Conservation (phyloP, 2,797 vertebrate species). For the Chelon auratus region DNA sequence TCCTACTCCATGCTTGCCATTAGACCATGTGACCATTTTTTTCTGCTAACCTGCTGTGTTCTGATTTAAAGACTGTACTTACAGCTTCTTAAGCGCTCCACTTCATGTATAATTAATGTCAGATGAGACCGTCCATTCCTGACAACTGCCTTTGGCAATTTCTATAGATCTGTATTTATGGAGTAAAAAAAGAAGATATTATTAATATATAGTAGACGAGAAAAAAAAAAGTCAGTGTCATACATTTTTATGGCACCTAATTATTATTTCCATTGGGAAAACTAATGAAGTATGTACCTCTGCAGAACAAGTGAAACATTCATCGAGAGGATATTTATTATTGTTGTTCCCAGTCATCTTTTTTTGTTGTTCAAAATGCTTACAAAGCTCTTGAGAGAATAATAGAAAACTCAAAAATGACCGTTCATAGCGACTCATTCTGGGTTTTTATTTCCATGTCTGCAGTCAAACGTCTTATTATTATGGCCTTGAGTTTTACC, state of each 20-base stretch:
- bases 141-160: no score
- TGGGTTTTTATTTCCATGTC: conserved; percentile 30
- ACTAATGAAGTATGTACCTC: not conserved
- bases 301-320: not conserved
- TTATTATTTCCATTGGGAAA: no score
- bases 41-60: not conserved
- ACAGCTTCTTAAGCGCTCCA: not conserved
- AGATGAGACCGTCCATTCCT: no score
- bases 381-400: no score
- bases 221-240: not conserved
- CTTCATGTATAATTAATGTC: no score
- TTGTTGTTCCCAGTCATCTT: no score
- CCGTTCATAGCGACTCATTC: no score
- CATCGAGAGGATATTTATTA: not conserved
- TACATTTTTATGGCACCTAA: no score
- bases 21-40: not conserved
- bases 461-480: not conserved
- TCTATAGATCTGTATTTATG: no score
- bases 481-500: conserved; percentile 7
- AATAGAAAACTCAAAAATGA: no score
- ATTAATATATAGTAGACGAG: not conserved
- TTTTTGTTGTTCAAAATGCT: no score
- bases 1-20: not conserved
- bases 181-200: not conserved
- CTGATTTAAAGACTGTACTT: not conserved